Conservation (phyloP, 2,888 invertebrate species). For the Subacronicta megacephala region DNA sequence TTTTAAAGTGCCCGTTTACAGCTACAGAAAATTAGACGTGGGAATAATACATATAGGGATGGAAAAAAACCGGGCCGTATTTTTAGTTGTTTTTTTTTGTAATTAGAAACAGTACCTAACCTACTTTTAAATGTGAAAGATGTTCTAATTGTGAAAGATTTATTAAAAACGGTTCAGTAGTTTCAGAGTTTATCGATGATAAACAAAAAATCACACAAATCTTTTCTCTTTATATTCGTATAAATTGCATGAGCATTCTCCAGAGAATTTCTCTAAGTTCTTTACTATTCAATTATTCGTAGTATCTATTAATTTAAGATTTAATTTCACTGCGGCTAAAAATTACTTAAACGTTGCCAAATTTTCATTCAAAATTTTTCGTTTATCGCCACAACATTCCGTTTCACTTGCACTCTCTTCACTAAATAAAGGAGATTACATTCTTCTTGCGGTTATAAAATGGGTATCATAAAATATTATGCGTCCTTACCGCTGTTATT, state of each 20-base stretch:
- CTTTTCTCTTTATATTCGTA: no score
- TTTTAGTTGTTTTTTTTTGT: constrained; percentile 30
- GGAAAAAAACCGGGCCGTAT: constrained; percentile 32
- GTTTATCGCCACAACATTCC: constrained; percentile 68
- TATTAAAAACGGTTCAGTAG: no score
- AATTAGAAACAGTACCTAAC: constrained; percentile 28
- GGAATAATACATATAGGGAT: constrained; percentile 60
- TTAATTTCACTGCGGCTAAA: no score
- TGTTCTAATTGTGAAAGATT: constrained; percentile 37
- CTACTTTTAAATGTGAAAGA: constrained; percentile 21
- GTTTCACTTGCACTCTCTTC: constrained; percentile 73
- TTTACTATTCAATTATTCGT: no score
- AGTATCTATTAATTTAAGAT: no score
- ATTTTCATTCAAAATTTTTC: constrained; percentile 58
- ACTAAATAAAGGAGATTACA: constrained; percentile 83
- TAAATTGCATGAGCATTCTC: no score
- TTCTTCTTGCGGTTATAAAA: constrained; percentile 83
- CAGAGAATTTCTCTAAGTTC: no score
- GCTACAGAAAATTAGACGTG: constrained; percentile 73
- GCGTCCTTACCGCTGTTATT: constrained; percentile 78
- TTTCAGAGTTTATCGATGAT: no score
- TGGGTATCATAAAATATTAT: constrained; percentile 84
- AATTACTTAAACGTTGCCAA: constrained; percentile 15
- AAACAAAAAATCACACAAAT: no score
- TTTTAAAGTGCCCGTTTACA: constrained; percentile 69